These are phyloP conservation scores for Hypotaenidia philippensis DNA, from an alignment of 2,797 vertebrate genomes.

Conservation along the genomic window DNA sequence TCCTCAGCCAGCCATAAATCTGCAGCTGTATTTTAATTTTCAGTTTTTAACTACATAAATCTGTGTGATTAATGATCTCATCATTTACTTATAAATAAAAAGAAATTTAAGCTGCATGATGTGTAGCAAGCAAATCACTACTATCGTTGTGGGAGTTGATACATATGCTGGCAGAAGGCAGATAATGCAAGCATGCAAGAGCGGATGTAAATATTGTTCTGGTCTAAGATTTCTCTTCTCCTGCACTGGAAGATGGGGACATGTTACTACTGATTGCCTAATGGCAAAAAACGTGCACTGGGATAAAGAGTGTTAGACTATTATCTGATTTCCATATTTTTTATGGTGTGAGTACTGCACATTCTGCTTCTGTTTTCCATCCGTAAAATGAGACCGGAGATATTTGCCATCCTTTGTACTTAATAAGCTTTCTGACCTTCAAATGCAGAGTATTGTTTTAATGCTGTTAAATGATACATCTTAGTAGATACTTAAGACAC, in stretches of 20 bases:
- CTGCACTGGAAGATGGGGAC: accelerated
- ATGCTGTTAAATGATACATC: background rate
- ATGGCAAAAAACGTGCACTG: background rate
- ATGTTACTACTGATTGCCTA: background rate
- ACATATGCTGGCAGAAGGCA: background rate
- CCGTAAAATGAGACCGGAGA: background rate
- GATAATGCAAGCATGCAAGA: background rate
- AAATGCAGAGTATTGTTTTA: background rate
- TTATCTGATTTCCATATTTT: background rate
- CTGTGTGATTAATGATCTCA: background rate
- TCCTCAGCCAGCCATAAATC: background rate
- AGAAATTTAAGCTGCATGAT: background rate
- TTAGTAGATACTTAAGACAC: background rate
- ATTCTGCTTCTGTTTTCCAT: background rate
- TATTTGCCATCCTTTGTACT: background rate
- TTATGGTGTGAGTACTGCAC: accelerated
- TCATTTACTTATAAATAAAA: background rate
- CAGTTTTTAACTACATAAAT: background rate
- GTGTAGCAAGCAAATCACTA: background rate
- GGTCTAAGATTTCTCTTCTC: background rate
- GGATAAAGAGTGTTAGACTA: background rate
- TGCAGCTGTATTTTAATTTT: background rate
- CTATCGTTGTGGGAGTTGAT: background rate
- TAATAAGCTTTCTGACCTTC: background rate
- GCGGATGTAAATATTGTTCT: background rate